Conservation (phyloP, 2,888 invertebrate species). For the Phorcus lineatus region DNA sequence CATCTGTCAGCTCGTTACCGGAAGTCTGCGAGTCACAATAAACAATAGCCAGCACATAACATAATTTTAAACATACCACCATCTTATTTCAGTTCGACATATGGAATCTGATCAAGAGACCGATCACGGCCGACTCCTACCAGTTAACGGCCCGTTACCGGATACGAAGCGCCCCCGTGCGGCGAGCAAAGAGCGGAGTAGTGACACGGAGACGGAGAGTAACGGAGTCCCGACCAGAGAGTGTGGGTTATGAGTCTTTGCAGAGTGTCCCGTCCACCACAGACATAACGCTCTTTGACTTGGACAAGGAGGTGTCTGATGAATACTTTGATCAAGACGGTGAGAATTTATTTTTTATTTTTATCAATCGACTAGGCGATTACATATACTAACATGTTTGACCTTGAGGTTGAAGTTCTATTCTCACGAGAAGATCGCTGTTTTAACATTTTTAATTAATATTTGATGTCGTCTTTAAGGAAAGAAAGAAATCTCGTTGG, state of each 20-base stretch:
- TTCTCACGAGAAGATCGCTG: too few relatives aligned
- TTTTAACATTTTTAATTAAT: too few relatives aligned
- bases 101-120: slow-evolving; percentile 55
- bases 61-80: too few relatives aligned
- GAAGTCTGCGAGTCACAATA: too few relatives aligned
- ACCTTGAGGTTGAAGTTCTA: too few relatives aligned
- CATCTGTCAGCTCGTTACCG: too few relatives aligned
- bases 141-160: slow-evolving; percentile 57
- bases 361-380: too few relatives aligned
- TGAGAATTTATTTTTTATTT: slow-evolving; percentile 26
- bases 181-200: slow-evolving; percentile 41
- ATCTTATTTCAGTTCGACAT: slow-evolving; percentile 53
- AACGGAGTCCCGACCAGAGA: slow-evolving; percentile 32
- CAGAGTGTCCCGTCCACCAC: slow-evolving; percentile 46
- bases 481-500: too few relatives aligned
- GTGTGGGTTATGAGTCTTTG: slow-evolving; percentile 43
- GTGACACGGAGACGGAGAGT: slow-evolving; percentile 41
- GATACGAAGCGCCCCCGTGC: slow-evolving; percentile 41
- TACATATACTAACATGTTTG: too few relatives aligned
- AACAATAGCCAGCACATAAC: too few relatives aligned
- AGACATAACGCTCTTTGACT: slow-evolving; percentile 45
- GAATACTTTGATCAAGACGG: slow-evolving; percentile 57
- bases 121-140: slow-evolving; percentile 55
- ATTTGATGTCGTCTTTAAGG: too few relatives aligned
- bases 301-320: slow-evolving; percentile 46